phyloP scores from a whole-genome alignment of 2,113 vertebrate species.

The Myocastor coypus region DNA sequence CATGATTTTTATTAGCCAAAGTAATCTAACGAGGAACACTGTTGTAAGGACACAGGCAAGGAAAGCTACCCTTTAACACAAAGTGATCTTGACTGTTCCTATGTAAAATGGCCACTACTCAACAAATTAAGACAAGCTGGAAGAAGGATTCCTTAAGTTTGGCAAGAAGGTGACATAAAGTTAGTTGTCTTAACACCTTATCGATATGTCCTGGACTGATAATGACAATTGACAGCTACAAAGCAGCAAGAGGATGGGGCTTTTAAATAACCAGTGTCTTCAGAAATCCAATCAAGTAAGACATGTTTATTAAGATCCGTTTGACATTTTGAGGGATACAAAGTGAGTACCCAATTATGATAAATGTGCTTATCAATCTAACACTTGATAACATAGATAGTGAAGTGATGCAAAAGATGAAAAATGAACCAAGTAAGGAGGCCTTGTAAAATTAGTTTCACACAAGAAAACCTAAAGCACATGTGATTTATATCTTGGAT shows the following conservation, averaged over 20 bases:
- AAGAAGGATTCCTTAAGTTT: slow-evolving; percentile 1
- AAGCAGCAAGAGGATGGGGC: not conserved
- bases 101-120: not conserved
- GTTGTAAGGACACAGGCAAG: not conserved
- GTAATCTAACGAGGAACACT: not conserved
- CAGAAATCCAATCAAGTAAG: slow-evolving; percentile 59
- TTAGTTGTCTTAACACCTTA: not conserved
- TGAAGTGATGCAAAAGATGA: slow-evolving; percentile 51
- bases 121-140: not conserved
- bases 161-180: not conserved
- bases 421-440: slow-evolving; percentile 59
- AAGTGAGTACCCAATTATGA: slow-evolving; percentile 62
- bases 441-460: slow-evolving; percentile 54
- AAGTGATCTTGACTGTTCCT: not conserved
- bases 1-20: slow-evolving; percentile 23
- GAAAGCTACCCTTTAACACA: not conserved
- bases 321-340: slow-evolving; percentile 47
- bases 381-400: slow-evolving; percentile 48
- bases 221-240: not conserved
- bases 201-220: not conserved
- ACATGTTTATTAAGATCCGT: slow-evolving; percentile 50
- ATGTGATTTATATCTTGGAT: slow-evolving; percentile 55
- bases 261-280: slow-evolving; percentile 54
- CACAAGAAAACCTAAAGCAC: slow-evolving; percentile 60
- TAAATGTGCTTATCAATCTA: slow-evolving; percentile 59